Percentiles rank a stretch among this genome's conserved stretches.
Conservation (phyloP, 1,140 invertebrate genomes). For the Lamellibrachia luymesi region DNA sequence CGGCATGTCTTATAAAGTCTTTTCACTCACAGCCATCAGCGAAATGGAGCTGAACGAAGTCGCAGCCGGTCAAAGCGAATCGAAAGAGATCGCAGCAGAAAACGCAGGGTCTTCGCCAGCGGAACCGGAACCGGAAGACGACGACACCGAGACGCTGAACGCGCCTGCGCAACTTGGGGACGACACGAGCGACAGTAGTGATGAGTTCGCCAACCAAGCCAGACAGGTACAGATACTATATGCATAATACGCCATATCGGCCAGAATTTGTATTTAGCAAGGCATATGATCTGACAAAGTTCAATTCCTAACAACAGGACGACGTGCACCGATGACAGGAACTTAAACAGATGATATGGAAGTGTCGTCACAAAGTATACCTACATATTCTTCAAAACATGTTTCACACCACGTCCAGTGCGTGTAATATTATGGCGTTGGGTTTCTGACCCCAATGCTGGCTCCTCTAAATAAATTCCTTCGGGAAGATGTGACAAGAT, state of each 20-base stretch:
- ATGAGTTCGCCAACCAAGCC: background rate
- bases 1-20: background rate
- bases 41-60: background rate
- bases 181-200: background rate
- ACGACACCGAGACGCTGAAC: background rate
- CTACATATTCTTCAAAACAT: background rate
- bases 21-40: background rate
- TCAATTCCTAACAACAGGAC: background rate
- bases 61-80: background rate
- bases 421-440: background rate
- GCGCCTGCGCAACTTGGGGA: background rate
- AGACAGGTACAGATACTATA: background rate
- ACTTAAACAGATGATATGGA: background rate
- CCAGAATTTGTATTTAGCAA: background rate
- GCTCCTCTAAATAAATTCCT: background rate
- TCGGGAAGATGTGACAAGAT: background rate
- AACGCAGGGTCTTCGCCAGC: background rate
- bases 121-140: background rate
- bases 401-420: background rate
- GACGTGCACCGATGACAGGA: background rate
- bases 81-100: background rate
- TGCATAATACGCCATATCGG: background rate
- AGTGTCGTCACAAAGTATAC: too few relatives aligned
- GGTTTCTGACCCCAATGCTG: background rate
- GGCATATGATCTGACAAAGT: too few relatives aligned